phyloP scores from a whole-genome alignment of 2,888 invertebrate genomes.

The Coenonympha arcania region DNA sequence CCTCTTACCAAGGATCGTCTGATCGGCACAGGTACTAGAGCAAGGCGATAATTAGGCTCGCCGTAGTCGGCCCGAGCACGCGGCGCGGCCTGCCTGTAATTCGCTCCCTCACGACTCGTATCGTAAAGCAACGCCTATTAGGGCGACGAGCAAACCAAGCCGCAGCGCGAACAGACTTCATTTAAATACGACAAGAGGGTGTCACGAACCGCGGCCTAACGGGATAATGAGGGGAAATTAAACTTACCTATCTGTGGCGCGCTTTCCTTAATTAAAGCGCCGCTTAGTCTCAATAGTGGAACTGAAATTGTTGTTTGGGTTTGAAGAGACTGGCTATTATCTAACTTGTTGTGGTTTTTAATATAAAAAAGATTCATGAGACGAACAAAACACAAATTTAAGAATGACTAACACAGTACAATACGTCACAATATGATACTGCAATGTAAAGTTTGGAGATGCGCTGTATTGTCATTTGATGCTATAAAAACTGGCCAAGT shows the following conservation, averaged over 20 bases:
- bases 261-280: background rate
- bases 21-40: background rate
- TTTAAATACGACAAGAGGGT: conserved; percentile 4
- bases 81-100: conserved; percentile 1
- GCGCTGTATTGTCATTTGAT: too few relatives aligned
- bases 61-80: conserved; percentile 24
- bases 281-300: too few relatives aligned
- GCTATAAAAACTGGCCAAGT: too few relatives aligned
- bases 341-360: too few relatives aligned
- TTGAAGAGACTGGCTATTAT: too few relatives aligned
- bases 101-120: conserved; percentile 3
- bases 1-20: background rate
- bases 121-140: conserved; percentile 1
- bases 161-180: conserved; percentile 4
- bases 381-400: too few relatives aligned
- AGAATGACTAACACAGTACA: too few relatives aligned
- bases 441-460: too few relatives aligned
- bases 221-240: background rate
- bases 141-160: background rate
- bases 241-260: background rate
- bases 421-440: too few relatives aligned
- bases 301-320: too few relatives aligned
- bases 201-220: conserved; percentile 8
- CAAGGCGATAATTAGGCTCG: conserved; percentile 14
- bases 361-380: too few relatives aligned